phyloP scores from a whole-genome alignment of 2,113 vertebrate species.

The Protobothrops mucrosquamatus region DNA sequence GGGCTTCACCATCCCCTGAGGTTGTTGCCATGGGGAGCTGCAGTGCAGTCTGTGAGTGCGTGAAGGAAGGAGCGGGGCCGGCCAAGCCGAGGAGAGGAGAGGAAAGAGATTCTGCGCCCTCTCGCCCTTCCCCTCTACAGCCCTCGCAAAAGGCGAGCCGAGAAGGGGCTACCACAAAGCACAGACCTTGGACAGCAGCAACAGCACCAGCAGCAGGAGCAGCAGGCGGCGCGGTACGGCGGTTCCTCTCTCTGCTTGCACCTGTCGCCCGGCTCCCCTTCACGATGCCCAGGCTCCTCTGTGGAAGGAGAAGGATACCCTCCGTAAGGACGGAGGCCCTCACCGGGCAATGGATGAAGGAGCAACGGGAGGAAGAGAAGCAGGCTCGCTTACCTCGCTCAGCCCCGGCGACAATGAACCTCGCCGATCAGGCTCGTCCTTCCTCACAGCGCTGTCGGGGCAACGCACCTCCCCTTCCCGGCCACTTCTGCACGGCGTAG shows the following conservation, averaged over 20 bases:
- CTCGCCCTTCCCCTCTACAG: not conserved
- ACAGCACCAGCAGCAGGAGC: not conserved
- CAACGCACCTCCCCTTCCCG: not conserved
- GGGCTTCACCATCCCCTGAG: not conserved
- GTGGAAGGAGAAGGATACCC: not conserved
- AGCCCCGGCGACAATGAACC: not conserved
- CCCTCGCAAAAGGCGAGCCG: not conserved
- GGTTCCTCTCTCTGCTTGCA: not conserved
- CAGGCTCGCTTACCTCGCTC: not conserved
- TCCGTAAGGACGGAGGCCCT: not conserved
- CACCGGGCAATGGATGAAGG: not conserved
- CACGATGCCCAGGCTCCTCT: not conserved
- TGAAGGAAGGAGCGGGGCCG: not conserved
- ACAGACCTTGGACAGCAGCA: constrained; percentile 5
- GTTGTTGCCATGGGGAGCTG: not conserved
- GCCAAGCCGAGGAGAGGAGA: not conserved
- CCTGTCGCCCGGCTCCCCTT: constrained; percentile 10
- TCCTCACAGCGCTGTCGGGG: not conserved
- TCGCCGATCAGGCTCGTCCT: not conserved
- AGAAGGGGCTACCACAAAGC: not conserved
- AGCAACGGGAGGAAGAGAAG: too few relatives aligned
- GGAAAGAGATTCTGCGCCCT: not conserved
- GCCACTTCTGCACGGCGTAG: not conserved
- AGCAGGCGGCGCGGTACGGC: not conserved
- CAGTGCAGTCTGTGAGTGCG: not conserved